Evolutionary conservation across 2,797 vertebrate species (phyloP).

Genomic region (Masticophis lateralis): DNA sequence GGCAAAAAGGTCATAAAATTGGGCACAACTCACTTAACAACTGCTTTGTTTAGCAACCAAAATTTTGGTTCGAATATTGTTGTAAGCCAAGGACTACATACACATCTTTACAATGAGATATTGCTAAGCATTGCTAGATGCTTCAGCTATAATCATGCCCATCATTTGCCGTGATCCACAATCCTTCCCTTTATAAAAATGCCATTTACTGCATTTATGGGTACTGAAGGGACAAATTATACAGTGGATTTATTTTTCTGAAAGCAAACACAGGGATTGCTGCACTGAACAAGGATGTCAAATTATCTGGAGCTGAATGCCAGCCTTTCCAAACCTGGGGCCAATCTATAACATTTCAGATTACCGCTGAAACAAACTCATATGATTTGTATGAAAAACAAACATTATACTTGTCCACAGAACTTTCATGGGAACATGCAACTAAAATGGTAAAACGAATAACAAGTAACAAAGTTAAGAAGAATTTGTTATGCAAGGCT

Average conservation of each 20-base stretch:
- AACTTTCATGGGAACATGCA: background rate
- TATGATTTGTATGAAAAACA: background rate
- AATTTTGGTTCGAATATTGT: background rate
- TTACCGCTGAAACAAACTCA: background rate
- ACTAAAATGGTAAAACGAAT: background rate
- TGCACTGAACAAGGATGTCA: background rate
- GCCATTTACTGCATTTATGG: background rate
- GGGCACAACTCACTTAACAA: background rate
- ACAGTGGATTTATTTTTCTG: background rate
- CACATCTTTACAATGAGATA: background rate
- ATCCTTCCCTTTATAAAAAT: background rate
- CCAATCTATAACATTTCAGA: background rate
- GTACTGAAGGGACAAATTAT: background rate
- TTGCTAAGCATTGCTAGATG: background rate
- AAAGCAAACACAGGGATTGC: background rate
- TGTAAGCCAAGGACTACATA: background rate
- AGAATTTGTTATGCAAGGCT: background rate
- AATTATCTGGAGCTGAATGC: background rate
- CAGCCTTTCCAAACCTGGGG: background rate
- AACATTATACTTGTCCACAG: background rate
- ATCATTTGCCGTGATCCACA: background rate
- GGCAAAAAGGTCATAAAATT: background rate
- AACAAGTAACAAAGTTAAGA: background rate
- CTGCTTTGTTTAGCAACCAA: background rate
- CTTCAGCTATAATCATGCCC: background rate